Evolutionary conservation across 2,797 vertebrate species (phyloP), one percentile per base, ranked within the genome.

Genomic region (Gephyroberyx darwinii): DNA sequence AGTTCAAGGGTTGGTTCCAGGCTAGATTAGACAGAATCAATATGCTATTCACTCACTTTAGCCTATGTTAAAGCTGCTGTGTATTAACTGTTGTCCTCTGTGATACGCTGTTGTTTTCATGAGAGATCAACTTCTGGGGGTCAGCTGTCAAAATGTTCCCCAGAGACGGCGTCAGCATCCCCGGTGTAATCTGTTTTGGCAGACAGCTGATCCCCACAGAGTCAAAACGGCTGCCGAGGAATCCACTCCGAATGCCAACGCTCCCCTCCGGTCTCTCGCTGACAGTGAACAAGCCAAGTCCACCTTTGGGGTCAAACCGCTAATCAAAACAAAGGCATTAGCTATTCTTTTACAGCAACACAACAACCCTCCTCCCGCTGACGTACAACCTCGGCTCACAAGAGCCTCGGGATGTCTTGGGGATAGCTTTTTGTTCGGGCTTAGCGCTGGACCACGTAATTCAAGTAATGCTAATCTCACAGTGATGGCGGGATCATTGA

Each of bases 261-360:
- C 77, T 70, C 55, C 78, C 81, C 82, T 79, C 69, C 60, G 66
- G 84, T 77, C 77, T 77, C 63, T 57, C 37, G 13, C 80, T 70
- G 73, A 87, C 77, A 65, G 75, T 10, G 8, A 64, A 41, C 7
- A 22, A 78, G 82, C 84, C 81, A 78, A 85, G 75, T 85, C 85
- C 81, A 74, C 90, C 86, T 86, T 78, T 17, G 57, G 70, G 80
- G 84, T 91, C 86, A 89, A 90, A 78, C 81, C 52, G 82, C 84
- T 84, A 75, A 88, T 89, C 86, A 85, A 84, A 91, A 89, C 86
- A 84, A 81, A 90, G 69, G 75, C 75, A 69, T 84, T 81, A 78
- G 62, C 69, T 60, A 66, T 83, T 80, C 59, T 79, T 82, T 71
- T 50, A 43, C 69, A 56, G 69, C 2, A 0, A n/a, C 35, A 54